phyloP scores from a whole-genome alignment of 2,113 vertebrate genomes.

The Hippoglossus stenolepis region DNA sequence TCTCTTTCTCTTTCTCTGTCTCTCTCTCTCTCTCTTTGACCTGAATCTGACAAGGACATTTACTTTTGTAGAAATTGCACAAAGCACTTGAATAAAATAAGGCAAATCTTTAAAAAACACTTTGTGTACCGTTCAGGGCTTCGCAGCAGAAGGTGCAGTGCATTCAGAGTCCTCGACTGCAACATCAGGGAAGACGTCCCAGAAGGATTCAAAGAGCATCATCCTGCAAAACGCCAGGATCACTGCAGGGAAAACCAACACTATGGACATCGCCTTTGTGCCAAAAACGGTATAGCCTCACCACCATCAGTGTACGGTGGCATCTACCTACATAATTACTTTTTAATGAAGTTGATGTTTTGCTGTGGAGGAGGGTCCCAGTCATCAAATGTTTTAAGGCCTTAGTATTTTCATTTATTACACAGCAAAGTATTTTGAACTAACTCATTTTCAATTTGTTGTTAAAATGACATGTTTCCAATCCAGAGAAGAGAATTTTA shows the following conservation, averaged over 20 bases:
- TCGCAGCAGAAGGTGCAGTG: background rate
- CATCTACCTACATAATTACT: background rate
- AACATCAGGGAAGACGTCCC: conserved; percentile 46
- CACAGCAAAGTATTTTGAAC: background rate
- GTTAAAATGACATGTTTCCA: too few relatives aligned
- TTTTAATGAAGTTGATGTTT: background rate
- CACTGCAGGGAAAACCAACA: conserved; percentile 79
- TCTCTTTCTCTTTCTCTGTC: too few relatives aligned
- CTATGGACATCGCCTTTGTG: conserved; percentile 85
- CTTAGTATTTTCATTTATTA: background rate
- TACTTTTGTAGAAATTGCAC: too few relatives aligned
- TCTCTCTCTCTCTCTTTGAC: too few relatives aligned
- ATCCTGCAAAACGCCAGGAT: conserved; percentile 83
- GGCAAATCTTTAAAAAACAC: background rate
- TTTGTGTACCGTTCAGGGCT: conserved; percentile 44
- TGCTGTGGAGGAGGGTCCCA: background rate
- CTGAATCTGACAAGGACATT: too few relatives aligned
- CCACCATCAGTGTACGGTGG: too few relatives aligned
- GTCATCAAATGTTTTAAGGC: background rate
- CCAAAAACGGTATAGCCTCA: conserved; percentile 85
- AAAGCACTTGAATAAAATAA: too few relatives aligned
- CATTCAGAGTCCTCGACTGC: background rate
- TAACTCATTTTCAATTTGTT: too few relatives aligned
- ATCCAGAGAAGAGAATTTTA: too few relatives aligned
- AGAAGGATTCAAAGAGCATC: conserved; percentile 74